A percentile compares a stretch with the other conserved stretches of the same genome.
phyloP scores from a whole-genome alignment of 1,140 invertebrate genomes.

The Pteromalus puparum region DNA sequence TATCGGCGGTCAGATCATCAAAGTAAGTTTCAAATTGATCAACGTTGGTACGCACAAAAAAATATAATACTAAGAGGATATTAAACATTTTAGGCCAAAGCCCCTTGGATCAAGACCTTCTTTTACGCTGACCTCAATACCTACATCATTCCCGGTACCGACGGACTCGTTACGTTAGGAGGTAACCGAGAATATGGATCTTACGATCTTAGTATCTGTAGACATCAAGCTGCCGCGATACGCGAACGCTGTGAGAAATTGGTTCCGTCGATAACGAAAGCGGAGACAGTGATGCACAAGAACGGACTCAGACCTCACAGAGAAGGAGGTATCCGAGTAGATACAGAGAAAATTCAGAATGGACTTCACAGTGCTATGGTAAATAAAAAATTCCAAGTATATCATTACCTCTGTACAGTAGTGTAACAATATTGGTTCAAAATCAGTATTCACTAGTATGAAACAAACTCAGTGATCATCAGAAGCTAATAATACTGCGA shows the following conservation, averaged over 20 bases:
- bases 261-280: conserved; percentile 82
- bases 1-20: conserved; percentile 92
- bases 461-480: too few relatives aligned
- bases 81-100: conserved; percentile 78
- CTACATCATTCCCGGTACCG: conserved; percentile 88
- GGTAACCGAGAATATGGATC: conserved; percentile 89
- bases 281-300: conserved; percentile 79
- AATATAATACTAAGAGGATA: background rate
- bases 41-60: background rate
- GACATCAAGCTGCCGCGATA: conserved; percentile 84
- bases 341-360: conserved; percentile 76
- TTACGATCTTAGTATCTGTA: conserved; percentile 81
- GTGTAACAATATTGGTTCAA: background rate
- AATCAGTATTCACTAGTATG: background rate
- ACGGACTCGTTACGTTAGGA: conserved; percentile 85
- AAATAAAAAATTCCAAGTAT: conserved; percentile 28
- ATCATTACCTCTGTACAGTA: conserved; percentile 17
- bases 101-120: conserved; percentile 93
- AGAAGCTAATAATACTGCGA: background rate
- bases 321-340: conserved; percentile 83
- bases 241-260: conserved; percentile 83
- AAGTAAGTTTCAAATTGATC: conserved; percentile 75
- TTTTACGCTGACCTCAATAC: conserved; percentile 90
- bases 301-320: conserved; percentile 89
- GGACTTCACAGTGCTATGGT: conserved; percentile 57